phyloP scores from a whole-genome alignment of 1,140 invertebrate species.

The Scaptodrosophila lebanonensis region DNA sequence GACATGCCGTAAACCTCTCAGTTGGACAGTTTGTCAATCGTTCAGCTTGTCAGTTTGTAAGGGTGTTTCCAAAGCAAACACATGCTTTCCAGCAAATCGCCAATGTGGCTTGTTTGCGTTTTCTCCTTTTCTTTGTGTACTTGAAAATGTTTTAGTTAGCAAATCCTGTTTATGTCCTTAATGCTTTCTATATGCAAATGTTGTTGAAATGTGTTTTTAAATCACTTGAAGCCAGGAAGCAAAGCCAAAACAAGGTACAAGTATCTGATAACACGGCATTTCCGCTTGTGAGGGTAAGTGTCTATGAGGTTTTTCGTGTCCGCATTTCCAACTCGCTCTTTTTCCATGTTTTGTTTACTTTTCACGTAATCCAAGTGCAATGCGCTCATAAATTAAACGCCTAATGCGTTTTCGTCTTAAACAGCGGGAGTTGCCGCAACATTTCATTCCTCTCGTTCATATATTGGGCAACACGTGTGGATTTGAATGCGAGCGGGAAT shows the following conservation, averaged over 20 bases:
- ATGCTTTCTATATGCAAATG: constrained; percentile 28
- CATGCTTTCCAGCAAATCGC: constrained; percentile 13
- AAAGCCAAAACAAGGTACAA: background rate
- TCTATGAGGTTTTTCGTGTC: background rate
- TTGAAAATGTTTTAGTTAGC: constrained; percentile 1
- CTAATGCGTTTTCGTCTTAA: constrained; percentile 15
- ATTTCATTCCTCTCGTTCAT: background rate
- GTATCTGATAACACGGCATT: background rate
- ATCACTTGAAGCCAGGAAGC: constrained; percentile 26
- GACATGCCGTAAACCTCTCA: no score
- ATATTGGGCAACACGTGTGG: no score
- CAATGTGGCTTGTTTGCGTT: no score
- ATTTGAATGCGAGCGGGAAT: no score
- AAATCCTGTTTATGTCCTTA: constrained; percentile 15
- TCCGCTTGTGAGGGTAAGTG: background rate
- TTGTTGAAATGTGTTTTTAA: constrained; percentile 26
- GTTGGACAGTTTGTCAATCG: no score
- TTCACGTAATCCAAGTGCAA: constrained; percentile 25
- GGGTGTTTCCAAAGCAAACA: constrained; percentile 10
- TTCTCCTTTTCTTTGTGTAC: background rate
- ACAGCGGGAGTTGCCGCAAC: constrained; percentile 1
- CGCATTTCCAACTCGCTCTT: constrained; percentile 9
- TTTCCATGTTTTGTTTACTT: constrained; percentile 33
- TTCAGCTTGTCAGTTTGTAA: no score
- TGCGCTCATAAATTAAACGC: constrained; percentile 42